phyloP scores from a whole-genome alignment of 1,140 invertebrate species.

The Mycetomoellerius zeteki region DNA sequence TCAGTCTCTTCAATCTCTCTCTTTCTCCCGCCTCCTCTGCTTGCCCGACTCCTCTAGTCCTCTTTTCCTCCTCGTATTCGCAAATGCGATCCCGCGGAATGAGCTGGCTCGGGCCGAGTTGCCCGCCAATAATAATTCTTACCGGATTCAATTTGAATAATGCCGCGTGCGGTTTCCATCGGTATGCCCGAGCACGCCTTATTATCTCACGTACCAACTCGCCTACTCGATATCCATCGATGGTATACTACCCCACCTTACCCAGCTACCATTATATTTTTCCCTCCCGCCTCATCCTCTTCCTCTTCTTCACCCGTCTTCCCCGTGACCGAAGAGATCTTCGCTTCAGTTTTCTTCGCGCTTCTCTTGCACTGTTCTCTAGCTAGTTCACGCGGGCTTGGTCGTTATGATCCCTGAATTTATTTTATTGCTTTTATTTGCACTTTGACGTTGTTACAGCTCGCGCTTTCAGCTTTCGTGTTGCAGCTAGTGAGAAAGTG shows the following conservation, averaged over 20 bases:
- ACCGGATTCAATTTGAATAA: constrained; percentile 86
- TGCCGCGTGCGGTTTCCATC: constrained; percentile 86
- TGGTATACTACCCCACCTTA: constrained; percentile 68
- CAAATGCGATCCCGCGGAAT: constrained; percentile 81
- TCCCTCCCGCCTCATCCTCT: constrained; percentile 27
- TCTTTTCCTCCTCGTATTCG: constrained; percentile 77
- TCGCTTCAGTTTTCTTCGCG: constrained; percentile 44
- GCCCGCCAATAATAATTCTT: constrained; percentile 86
- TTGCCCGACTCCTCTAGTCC: constrained; percentile 48
- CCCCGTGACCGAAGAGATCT: constrained; percentile 36
- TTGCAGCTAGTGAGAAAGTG: not conserved
- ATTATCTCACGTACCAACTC: constrained; percentile 86
- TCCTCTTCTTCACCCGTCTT: not conserved
- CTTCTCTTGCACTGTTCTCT: constrained; percentile 35
- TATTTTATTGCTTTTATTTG: constrained; percentile 70
- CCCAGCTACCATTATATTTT: constrained; percentile 74
- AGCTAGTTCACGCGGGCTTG: constrained; percentile 68
- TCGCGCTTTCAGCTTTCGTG: not conserved
- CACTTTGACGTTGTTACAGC: constrained; percentile 41
- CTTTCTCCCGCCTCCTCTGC: constrained; percentile 17
- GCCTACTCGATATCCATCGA: constrained; percentile 84
- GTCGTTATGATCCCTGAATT: constrained; percentile 73
- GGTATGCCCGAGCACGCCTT: constrained; percentile 84
- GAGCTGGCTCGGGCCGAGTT: constrained; percentile 77
- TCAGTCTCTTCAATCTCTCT: constrained; percentile 1